A percentile compares a stretch with the other conserved stretches of the same genome.
Conservation (phyloP, 2,797 vertebrate species). For the Todus mexicanus region DNA sequence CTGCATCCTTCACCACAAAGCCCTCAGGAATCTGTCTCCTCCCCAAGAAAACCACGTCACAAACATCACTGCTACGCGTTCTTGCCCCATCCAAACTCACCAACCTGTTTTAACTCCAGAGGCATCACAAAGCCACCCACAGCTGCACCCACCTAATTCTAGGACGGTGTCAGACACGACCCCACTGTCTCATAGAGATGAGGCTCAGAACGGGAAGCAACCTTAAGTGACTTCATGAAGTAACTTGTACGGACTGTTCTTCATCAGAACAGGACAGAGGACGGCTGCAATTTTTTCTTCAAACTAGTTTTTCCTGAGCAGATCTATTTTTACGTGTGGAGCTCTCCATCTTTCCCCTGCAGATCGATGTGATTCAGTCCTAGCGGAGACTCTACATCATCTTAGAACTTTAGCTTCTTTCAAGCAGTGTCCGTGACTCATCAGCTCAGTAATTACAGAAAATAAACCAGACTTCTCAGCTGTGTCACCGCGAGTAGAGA, state of each 20-base stretch:
- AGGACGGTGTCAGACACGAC: not conserved
- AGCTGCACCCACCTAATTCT: no score
- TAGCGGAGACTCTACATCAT: constrained; percentile 21
- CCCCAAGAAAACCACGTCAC: not conserved
- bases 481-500: not conserved
- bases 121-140: not conserved
- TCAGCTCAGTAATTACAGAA: constrained; percentile 38
- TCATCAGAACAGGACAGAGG: not conserved
- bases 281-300: not conserved
- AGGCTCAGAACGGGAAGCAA: not conserved
- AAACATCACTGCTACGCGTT: not conserved
- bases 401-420: constrained; percentile 29
- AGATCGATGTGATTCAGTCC: not conserved
- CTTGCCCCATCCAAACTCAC: not conserved
- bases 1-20: not conserved
- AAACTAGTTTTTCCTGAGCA: not conserved
- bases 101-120: not conserved
- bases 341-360: not conserved
- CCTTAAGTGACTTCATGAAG: not conserved
- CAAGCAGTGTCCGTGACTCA: not conserved
- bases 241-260: not conserved
- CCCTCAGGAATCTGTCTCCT: not conserved
- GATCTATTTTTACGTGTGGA: not conserved
- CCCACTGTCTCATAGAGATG: not conserved
- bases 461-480: constrained; percentile 41